Evolutionary conservation across 2,888 invertebrate species (phyloP).

Genomic region (Drosophila subsilvestris): DNA sequence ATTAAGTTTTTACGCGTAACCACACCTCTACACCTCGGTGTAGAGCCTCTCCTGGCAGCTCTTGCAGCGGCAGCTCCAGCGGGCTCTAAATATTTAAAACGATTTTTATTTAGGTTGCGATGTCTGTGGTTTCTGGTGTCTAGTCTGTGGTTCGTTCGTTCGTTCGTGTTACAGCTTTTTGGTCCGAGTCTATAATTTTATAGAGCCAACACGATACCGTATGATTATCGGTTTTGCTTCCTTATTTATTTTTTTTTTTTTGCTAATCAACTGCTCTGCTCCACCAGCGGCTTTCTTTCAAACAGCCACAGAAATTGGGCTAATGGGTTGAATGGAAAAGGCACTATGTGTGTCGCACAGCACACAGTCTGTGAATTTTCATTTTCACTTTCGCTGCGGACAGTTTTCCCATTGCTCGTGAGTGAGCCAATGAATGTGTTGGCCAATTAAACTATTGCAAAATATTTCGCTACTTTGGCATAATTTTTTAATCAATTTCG

Average conservation of each 20-base stretch:
- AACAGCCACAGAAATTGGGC: slow-evolving; percentile 52
- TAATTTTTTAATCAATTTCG: slow-evolving; percentile 48
- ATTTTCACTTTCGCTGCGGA: slow-evolving; percentile 67
- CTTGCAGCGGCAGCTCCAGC: slow-evolving; percentile 14
- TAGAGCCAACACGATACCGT: slow-evolving; percentile 56
- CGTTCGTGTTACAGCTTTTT: slow-evolving; percentile 40
- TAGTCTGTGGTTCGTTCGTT: not conserved
- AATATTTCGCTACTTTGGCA: slow-evolving; percentile 46
- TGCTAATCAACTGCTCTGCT: slow-evolving; percentile 63
- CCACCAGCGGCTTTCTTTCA: slow-evolving; percentile 52
- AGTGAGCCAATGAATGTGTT: slow-evolving; percentile 3
- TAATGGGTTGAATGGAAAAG: slow-evolving; percentile 45
- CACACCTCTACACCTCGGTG: slow-evolving; percentile 26
- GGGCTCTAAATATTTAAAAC: slow-evolving; percentile 50
- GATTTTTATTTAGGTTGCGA: slow-evolving; percentile 73
- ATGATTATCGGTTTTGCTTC: slow-evolving; percentile 70
- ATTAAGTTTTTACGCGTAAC: slow-evolving; percentile 61
- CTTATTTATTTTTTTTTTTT: slow-evolving; percentile 68
- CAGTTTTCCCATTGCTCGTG: slow-evolving; percentile 19
- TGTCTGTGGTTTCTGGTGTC: slow-evolving; percentile 55
- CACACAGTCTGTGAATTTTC: slow-evolving; percentile 50
- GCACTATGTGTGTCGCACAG: slow-evolving; percentile 26
- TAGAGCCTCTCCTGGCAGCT: not conserved
- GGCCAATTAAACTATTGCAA: slow-evolving; percentile 66
- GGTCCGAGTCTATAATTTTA: slow-evolving; percentile 66